Evolutionary conservation across 2,113 vertebrate species (phyloP).

Genomic region (Cettia cetti): DNA sequence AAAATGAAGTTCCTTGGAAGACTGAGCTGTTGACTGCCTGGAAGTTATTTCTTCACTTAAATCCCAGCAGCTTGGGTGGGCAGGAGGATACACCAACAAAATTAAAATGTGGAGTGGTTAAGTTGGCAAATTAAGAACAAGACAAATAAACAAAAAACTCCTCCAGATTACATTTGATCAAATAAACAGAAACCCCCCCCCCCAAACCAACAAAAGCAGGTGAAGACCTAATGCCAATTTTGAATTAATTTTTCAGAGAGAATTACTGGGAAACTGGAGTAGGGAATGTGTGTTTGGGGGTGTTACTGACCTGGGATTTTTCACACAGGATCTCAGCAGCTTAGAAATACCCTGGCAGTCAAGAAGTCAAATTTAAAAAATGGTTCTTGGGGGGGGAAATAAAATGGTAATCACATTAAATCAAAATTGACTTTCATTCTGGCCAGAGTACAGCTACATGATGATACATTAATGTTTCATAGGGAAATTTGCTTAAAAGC

Average conservation of each 20-base stretch:
- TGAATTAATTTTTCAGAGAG: neutral
- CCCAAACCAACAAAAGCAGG: neutral
- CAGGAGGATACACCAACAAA: neutral
- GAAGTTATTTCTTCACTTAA: neutral
- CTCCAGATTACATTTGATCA: neutral
- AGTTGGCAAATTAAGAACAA: neutral
- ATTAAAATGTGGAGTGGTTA: neutral
- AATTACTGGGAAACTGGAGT: neutral
- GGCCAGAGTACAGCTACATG: neutral
- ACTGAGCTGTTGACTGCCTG: neutral
- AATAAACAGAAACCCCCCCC: neutral
- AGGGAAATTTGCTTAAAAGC: slow-evolving; percentile 1
- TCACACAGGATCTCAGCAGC: neutral
- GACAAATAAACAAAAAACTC: fast-evolving
- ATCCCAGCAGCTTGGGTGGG: neutral
- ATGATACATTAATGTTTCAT: neutral
- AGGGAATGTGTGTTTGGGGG: neutral
- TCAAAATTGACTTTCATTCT: neutral
- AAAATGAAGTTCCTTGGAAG: neutral
- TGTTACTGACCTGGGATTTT: neutral
- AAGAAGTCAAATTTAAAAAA: neutral
- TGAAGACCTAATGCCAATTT: neutral
- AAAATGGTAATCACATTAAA: neutral
- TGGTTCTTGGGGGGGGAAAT: neutral
- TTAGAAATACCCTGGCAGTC: neutral